Evolutionary conservation across 2,888 invertebrate species (phyloP).

Genomic region (Diarsia mendica): DNA sequence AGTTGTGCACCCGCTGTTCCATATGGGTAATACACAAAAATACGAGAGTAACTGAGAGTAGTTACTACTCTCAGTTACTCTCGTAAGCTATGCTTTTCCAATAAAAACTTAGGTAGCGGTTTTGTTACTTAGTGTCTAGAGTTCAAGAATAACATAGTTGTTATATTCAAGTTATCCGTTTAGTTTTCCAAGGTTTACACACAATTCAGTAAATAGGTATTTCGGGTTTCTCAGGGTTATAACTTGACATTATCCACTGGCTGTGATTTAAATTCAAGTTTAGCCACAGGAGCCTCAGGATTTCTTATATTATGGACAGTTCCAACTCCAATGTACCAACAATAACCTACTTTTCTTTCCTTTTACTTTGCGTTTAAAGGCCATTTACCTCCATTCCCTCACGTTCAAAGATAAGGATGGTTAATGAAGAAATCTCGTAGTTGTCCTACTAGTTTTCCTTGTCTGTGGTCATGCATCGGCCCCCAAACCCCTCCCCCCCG

Average conservation of each 20-base stretch:
- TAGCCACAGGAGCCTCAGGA: background rate
- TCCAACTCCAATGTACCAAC: background rate
- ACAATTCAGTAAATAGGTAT: background rate
- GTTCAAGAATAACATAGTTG: background rate
- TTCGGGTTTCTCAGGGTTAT: background rate
- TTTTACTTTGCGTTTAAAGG: constrained; percentile 23
- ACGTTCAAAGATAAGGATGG: constrained; percentile 42
- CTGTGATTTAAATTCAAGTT: constrained; percentile 11
- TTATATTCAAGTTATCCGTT: background rate
- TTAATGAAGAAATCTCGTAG: constrained; percentile 42
- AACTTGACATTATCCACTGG: background rate
- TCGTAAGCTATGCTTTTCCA: background rate
- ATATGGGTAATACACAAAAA: no score
- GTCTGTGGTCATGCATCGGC: constrained; percentile 55
- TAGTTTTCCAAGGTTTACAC: background rate
- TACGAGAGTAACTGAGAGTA: no score
- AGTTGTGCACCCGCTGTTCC: no score
- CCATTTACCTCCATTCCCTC: constrained; percentile 46
- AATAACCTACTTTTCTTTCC: constrained; percentile 21
- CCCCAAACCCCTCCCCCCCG: constrained; percentile 35
- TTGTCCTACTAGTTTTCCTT: constrained; percentile 59
- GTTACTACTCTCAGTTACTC: background rate
- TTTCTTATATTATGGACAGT: constrained; percentile 16
- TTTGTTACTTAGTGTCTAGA: background rate
- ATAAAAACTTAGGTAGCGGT: background rate